These are phyloP conservation scores for Siderastrea radians DNA, from an alignment of 92 coral and sea anemone genomes.

Conservation along the genomic window DNA sequence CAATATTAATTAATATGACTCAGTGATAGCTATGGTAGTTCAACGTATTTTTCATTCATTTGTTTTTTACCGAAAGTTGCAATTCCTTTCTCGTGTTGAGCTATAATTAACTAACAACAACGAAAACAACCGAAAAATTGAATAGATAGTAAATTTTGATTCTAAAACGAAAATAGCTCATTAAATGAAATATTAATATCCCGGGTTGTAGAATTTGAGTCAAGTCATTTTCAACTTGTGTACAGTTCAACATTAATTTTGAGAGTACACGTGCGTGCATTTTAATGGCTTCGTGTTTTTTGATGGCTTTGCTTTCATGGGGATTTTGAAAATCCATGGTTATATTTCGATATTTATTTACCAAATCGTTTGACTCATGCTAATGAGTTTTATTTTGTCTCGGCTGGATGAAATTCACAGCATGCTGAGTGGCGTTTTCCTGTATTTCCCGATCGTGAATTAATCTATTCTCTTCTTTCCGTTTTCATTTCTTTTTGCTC, in stretches of 20 bases:
- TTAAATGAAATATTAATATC: conserved; percentile 31
- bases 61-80: background rate
- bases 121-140: conserved; percentile 11
- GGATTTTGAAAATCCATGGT: background rate
- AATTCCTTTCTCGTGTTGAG: background rate
- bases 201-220: background rate
- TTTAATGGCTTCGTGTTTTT: background rate
- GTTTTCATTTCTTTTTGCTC: background rate
- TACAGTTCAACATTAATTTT: background rate
- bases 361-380: conserved; percentile 1
- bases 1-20: background rate
- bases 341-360: conserved; percentile 20
- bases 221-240: background rate
- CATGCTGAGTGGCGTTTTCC: conserved; percentile 26
- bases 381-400: conserved; percentile 39
- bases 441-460: background rate
- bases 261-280: background rate
- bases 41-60: background rate
- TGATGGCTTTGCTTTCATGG: background rate
- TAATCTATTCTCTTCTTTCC: background rate
- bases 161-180: conserved; percentile 8
- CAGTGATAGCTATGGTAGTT: background rate
- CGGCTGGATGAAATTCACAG: conserved; percentile 13
- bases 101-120: background rate
- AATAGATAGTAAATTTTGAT: conserved; percentile 22